Evolutionary conservation across 2,797 vertebrate genomes (phyloP).

Genomic region (Buphagus erythrorhynchus): DNA sequence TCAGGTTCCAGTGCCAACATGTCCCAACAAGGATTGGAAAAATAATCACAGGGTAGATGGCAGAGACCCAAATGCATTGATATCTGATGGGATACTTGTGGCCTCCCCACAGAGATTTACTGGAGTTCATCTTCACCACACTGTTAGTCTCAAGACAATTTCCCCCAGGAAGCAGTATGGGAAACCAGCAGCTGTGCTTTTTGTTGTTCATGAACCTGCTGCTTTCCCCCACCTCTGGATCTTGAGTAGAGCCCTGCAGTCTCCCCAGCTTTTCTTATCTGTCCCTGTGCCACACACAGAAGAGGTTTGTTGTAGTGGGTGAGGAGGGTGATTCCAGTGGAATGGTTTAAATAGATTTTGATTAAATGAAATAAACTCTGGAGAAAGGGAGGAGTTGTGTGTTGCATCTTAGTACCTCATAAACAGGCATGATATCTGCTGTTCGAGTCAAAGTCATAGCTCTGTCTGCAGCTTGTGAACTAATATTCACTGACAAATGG

Average conservation of each 20-base stretch:
- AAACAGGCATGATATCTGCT: not conserved
- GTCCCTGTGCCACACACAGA: not conserved
- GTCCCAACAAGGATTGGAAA: not conserved
- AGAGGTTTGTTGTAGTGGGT: not conserved
- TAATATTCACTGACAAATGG: not conserved
- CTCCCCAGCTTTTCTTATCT: not conserved
- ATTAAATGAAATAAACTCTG: not conserved
- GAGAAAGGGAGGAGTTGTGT: not conserved
- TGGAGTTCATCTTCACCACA: not conserved
- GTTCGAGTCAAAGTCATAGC: not conserved
- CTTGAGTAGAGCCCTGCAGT: not conserved
- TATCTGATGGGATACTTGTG: not conserved
- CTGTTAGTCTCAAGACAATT: not conserved
- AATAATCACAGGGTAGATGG: not conserved
- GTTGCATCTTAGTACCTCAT: not conserved
- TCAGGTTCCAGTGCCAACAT: accelerated
- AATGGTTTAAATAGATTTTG: not conserved
- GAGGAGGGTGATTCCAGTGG: not conserved
- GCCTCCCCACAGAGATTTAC: not conserved
- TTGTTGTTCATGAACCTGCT: not conserved
- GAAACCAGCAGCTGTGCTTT: not conserved
- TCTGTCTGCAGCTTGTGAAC: not conserved
- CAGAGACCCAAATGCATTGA: not conserved
- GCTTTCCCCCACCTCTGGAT: not conserved
- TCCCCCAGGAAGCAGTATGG: not conserved